Evolutionary conservation across 1,140 invertebrate species (phyloP).

Genomic region (Lepidurus apus): DNA sequence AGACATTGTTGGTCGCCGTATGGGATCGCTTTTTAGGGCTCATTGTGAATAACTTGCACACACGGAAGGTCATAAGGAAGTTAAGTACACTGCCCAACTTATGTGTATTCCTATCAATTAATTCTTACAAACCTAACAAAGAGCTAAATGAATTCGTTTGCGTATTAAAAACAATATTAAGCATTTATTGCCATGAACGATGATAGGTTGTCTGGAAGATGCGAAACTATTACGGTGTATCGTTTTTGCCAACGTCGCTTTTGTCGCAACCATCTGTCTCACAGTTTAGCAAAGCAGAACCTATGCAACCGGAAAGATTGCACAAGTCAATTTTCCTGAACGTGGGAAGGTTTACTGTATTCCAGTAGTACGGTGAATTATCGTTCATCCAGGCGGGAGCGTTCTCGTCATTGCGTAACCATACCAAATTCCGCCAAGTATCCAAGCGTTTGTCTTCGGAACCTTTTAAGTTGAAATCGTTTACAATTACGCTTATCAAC

Average conservation of each 20-base stretch:
- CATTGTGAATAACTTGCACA: too few relatives aligned
- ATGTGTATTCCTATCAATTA: too few relatives aligned
- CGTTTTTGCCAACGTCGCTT: conserved; percentile 31
- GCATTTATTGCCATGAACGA: too few relatives aligned
- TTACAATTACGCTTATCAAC: neutral
- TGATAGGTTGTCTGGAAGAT: neutral
- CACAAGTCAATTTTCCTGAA: conserved; percentile 37
- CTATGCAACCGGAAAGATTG: conserved; percentile 36
- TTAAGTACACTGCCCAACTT: too few relatives aligned
- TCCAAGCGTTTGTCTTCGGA: conserved; percentile 34
- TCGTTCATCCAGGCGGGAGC: conserved; percentile 37
- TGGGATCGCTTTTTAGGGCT: too few relatives aligned
- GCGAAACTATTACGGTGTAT: conserved; percentile 22
- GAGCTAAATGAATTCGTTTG: too few relatives aligned
- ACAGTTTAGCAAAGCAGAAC: conserved; percentile 34
- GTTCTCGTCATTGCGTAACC: conserved; percentile 32
- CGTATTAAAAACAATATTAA: too few relatives aligned
- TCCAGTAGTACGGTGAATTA: conserved; percentile 35
- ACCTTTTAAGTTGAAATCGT: neutral
- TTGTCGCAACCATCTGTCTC: conserved; percentile 32
- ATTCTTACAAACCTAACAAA: too few relatives aligned
- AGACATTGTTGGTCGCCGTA: too few relatives aligned
- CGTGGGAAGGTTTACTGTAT: conserved; percentile 34
- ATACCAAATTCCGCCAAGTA: conserved; percentile 37
- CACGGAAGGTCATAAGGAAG: too few relatives aligned